Evolutionary conservation across 2,888 invertebrate genomes (phyloP), one percentile per base, ranked within the genome.

Genomic region (Melieria crassipennis): DNA sequence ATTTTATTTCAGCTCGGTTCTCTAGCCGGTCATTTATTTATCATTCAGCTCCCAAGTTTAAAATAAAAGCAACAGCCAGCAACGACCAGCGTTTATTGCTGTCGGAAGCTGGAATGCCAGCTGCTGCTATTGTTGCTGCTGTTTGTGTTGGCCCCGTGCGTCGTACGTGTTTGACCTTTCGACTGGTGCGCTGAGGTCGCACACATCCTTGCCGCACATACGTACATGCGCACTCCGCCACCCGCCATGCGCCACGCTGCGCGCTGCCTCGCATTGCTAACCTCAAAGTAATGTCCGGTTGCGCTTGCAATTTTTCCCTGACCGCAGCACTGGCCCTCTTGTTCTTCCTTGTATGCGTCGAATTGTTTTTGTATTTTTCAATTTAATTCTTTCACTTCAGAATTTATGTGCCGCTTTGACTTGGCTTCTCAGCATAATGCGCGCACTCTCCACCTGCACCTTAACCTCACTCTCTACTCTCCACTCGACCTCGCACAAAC

Each of bases 41-140:
- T 78, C 76, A 77, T 77, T 75, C 73, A 75, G 74, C 69, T 75
- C 71, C 73, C 73, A 75, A 72, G 75, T 74, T 75, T 73, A 71
- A 72, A 72, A 70, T 71, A 65, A 75, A 72, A 69, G 42, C 60
- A 69, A 71, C 58, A 46, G 43, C 46, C 57, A 65, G 57, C 63
- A 67, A 66, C 57, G 52, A 62, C 55, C 70, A 61, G 69, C 42
- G 58, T 73, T 73, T 70, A 70, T 73, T 70, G 66, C 64, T 55
- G 64, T 48, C 60, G 30, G 30, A 30, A 30, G 30, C 30, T 30
- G 30, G 30, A 30, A 30, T 30, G 30, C 30, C 30, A 30, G 30
- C 30, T 30, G 30, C 30, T 30, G 30, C 30, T 30, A 30, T 30
- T 30, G 30, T 30, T 30, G 30, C 30, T 30, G 30, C 2, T 30